Percentiles rank a stretch among this genome's conserved stretches.
These are phyloP conservation scores for Hyposmocoma kahamanoa DNA, from an alignment of 1,140 invertebrate species.

Conservation along the genomic window DNA sequence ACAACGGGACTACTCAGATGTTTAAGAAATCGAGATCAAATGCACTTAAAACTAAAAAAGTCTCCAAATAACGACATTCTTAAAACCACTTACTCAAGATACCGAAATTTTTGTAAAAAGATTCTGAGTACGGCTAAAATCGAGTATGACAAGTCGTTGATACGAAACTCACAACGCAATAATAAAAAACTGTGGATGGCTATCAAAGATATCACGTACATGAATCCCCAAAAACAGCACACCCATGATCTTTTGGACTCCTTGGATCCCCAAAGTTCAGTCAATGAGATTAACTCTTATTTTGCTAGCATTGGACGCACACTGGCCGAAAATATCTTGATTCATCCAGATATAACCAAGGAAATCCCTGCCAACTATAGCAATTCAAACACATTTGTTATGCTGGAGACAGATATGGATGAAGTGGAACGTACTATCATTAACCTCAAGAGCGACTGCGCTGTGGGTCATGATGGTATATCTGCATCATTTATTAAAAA, in stretches of 20 bases:
- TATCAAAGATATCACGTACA: conserved; percentile 8
- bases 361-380: background rate
- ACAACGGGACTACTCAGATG: conserved; percentile 12
- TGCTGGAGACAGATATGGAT: background rate
- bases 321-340: background rate
- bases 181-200: conserved; percentile 6
- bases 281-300: conserved; percentile 6
- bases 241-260: background rate
- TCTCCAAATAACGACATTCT: conserved; percentile 7
- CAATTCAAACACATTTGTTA: background rate
- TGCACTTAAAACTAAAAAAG: conserved; percentile 5
- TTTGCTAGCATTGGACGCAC: conserved; percentile 7
- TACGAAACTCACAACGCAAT: background rate
- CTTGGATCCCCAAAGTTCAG: background rate
- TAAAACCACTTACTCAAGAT: conserved; percentile 3
- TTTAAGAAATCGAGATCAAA: conserved; percentile 10
- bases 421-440: background rate
- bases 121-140: conserved; percentile 9
- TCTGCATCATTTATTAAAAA: background rate
- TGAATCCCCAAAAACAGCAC: background rate
- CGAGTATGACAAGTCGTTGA: background rate
- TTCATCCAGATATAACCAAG: background rate
- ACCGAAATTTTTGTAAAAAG: conserved; percentile 13
- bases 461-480: background rate
- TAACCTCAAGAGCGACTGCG: conserved; percentile 1